Percentiles rank a stretch among this genome's conserved stretches.
phyloP scores from a whole-genome alignment of 1,140 invertebrate species.

The Colletes latitarsis region DNA sequence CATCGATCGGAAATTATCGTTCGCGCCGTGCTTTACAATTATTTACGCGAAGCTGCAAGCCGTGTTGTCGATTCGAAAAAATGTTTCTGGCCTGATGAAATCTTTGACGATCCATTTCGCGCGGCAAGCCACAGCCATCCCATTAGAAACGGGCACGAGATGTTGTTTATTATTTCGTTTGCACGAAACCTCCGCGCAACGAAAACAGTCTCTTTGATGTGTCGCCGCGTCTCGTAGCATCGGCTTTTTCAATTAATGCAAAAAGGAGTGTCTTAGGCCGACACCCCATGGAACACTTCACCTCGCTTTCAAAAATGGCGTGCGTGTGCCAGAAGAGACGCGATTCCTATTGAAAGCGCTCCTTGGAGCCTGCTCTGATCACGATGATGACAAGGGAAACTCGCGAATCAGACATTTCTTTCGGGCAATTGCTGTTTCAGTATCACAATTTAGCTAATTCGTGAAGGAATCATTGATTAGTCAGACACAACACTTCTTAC shows the following conservation, averaged over 20 bases:
- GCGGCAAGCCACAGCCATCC: slow-evolving; percentile 54
- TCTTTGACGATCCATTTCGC: slow-evolving; percentile 19
- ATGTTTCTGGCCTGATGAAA: slow-evolving; percentile 20
- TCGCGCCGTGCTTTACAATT: not conserved
- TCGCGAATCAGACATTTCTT: slow-evolving; percentile 4
- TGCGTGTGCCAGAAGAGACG: slow-evolving; percentile 43
- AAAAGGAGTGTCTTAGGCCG: slow-evolving; percentile 64
- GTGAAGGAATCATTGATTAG: not conserved
- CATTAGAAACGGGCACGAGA: slow-evolving; percentile 56
- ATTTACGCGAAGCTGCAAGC: not conserved
- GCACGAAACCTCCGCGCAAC: slow-evolving; percentile 58
- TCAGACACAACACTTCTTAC: too few species aligned
- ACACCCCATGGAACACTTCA: slow-evolving; percentile 51
- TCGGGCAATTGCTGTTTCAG: not conserved
- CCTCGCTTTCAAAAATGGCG: slow-evolving; percentile 62
- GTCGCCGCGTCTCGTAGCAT: slow-evolving; percentile 60
- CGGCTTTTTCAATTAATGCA: slow-evolving; percentile 75
- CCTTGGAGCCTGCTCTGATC: not conserved
- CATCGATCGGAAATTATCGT: too few species aligned
- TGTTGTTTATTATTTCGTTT: slow-evolving; percentile 72
- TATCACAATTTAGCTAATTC: not conserved
- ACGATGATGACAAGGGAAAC: not conserved
- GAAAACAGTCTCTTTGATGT: slow-evolving; percentile 74
- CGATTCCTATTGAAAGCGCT: slow-evolving; percentile 20
- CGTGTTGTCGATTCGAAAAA: slow-evolving; percentile 4